Percentiles rank a stretch among this genome's conserved stretches.
Conservation (phyloP, 2,113 vertebrate genomes). For the Psephotus haematonotus region DNA sequence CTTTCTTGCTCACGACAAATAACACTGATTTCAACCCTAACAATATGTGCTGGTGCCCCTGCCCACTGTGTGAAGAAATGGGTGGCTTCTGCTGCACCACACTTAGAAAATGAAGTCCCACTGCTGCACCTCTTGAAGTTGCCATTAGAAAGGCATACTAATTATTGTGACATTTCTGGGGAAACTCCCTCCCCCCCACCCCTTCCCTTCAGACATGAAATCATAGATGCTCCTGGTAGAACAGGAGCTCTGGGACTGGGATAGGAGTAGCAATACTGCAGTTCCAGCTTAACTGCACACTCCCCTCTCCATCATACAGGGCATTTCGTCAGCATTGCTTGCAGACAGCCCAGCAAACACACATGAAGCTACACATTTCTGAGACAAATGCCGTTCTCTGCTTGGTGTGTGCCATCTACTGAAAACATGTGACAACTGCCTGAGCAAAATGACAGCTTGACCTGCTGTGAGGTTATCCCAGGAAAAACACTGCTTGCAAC, state of each 20-base stretch:
- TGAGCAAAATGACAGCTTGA: constrained; percentile 15
- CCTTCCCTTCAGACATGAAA: not conserved
- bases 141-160: constrained; percentile 16
- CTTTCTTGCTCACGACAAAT: not conserved
- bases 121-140: not conserved
- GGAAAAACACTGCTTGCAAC: not conserved
- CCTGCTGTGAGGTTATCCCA: constrained; percentile 10
- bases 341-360: not conserved
- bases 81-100: not conserved
- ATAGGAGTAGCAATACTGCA: not conserved
- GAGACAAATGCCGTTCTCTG: not conserved
- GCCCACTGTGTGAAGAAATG: not conserved
- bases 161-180: not conserved
- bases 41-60: not conserved
- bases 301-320: not conserved
- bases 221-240: not conserved
- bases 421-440: constrained; percentile 1
- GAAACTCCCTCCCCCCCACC: not conserved
- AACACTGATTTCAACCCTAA: not conserved
- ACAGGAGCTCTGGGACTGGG: not conserved
- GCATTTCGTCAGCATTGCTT: not conserved
- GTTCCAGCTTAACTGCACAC: not conserved
- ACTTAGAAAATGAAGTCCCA: not conserved
- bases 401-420: not conserved
- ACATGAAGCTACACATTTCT: not conserved